Evolutionary conservation across 2,888 invertebrate genomes (phyloP).

Genomic region (Petrolisthes cinctipes): DNA sequence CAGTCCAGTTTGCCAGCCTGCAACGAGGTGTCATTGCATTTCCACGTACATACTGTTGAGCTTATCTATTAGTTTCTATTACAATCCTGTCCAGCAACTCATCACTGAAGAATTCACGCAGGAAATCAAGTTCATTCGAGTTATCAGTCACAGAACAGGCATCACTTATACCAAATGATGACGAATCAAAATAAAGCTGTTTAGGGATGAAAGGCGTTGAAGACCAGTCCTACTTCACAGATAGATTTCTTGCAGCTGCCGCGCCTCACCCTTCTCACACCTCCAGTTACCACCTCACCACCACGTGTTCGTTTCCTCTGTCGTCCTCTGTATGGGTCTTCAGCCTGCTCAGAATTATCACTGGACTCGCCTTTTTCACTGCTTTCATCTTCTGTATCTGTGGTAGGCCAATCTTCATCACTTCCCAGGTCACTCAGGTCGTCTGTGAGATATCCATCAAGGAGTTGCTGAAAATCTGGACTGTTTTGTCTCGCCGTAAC

Average conservation of each 20-base stretch:
- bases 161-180: background rate
- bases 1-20: slow-evolving; percentile 10
- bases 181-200: background rate
- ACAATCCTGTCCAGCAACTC: slow-evolving; percentile 2
- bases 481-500: no score
- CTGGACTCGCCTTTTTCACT: slow-evolving; percentile 9
- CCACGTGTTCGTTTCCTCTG: slow-evolving; percentile 9
- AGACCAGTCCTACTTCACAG: background rate
- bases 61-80: background rate
- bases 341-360: background rate
- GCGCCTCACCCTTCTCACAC: background rate
- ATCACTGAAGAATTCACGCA: background rate
- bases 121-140: background rate
- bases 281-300: background rate
- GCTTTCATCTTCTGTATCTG: background rate
- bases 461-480: background rate
- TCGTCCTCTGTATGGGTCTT: background rate
- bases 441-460: background rate
- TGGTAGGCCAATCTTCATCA: slow-evolving; percentile 7
- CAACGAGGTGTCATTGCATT: background rate
- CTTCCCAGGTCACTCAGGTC: background rate
- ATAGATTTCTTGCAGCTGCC: background rate
- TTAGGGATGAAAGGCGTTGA: background rate
- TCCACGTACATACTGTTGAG: no score
- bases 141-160: background rate